Conservation (phyloP, 2,113 vertebrate genomes). For the Carlito syrichta region DNA sequence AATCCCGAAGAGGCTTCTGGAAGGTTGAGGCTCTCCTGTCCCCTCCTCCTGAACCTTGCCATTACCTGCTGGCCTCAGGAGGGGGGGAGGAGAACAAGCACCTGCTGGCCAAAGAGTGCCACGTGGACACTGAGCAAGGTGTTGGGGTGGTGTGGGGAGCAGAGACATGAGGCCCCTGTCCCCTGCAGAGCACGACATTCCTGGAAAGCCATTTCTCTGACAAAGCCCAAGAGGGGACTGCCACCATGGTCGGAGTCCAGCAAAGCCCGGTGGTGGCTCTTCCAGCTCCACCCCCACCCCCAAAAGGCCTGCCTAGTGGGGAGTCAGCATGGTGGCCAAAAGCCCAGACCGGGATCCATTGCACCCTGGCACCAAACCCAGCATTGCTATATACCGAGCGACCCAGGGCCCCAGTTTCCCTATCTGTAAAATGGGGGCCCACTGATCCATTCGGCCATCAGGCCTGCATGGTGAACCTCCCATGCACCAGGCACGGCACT, state of each 20-base stretch:
- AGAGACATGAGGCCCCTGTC: background rate
- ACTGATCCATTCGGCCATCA: background rate
- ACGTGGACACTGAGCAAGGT: background rate
- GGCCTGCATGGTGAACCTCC: background rate
- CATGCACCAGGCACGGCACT: background rate
- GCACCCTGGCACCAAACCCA: background rate
- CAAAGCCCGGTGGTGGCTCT: background rate
- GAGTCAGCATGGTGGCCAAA: background rate
- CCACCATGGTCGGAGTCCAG: background rate
- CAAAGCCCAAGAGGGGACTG: background rate
- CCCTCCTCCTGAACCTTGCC: background rate
- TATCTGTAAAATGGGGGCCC: background rate
- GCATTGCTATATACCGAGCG: background rate
- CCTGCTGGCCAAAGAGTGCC: background rate
- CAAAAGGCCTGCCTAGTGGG: background rate
- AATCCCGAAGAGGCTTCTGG: background rate
- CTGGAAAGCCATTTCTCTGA: conserved; percentile 49
- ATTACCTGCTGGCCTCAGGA: background rate
- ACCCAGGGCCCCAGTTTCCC: background rate
- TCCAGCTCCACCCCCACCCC: background rate
- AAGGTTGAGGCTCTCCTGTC: background rate
- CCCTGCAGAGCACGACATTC: conserved; percentile 4
- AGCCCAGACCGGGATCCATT: background rate
- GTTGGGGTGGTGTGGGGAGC: background rate
- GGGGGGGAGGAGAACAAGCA: background rate